Base-by-base conservation (phyloP, 2,888 invertebrate species). In the Caenorhabditis imperialis region DNA sequence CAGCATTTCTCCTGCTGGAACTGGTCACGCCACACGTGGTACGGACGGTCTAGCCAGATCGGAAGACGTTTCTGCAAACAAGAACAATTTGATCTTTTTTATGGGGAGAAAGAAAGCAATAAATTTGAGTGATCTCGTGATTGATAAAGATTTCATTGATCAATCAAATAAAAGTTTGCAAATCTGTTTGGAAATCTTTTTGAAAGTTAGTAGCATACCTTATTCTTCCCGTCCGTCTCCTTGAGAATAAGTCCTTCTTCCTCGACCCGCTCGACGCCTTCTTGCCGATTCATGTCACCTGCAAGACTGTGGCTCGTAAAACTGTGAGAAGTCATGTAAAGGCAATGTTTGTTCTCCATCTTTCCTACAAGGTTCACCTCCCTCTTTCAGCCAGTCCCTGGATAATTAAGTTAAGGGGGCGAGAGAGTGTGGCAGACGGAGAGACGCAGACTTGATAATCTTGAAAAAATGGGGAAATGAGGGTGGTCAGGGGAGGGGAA, bases 1-100 rank as follows among this genome's bases (percentile, higher is more conserved):
- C 79, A 78, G 42, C 81, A 78, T n/a, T 72, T 69, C 23, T 81
- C 81, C 40, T 81, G 55, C 30, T 76, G 75, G 25, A 81, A 79
- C 25, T 79, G 62, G 25, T 78, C 67, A 35, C 78, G 55, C 81
- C 81, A 81, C 14, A 81, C 70, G 16, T 72, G 54, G 38, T 73
- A 75, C 30, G 75, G 75, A 8, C 75, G 75, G 18, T 62, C 38
- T 23, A 74, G 14, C 74, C 74, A 74, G 18, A 16, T 20, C 0
- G 74, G 74, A 1, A 67, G 30, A 51, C 51, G 48, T 51, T 67
- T 67, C 67, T 67, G 51, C 22, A 67, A 48, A 48, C 4, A 45
- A 16, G 10, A 38, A 40, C 38, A 42, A 55, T 54, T 23, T 53
- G 51, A 53, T 53, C 51, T 38, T 53, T 30, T 44, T 42, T 54